phyloP scores from a whole-genome alignment of 2,888 invertebrate genomes.

The Dicyrtoma fusca region DNA sequence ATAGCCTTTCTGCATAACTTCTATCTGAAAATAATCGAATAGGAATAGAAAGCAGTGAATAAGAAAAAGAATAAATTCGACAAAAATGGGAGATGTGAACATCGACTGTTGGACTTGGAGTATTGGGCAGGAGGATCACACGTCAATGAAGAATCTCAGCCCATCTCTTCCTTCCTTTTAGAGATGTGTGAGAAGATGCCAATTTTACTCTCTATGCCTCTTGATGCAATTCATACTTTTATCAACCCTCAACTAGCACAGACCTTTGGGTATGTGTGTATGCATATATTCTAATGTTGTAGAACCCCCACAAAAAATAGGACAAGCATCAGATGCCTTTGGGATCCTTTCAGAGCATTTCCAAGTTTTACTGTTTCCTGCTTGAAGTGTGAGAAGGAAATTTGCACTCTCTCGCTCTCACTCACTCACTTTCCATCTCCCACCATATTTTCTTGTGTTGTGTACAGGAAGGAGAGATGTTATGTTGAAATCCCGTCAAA shows the following conservation, averaged over 20 bases:
- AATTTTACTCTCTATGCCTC: background rate
- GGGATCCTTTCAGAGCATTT: constrained; percentile 23
- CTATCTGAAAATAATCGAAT: background rate
- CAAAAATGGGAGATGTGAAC: background rate
- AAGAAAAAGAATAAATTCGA: background rate
- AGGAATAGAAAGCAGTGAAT: background rate
- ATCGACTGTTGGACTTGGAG: background rate
- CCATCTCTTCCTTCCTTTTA: background rate
- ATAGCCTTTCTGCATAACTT: background rate
- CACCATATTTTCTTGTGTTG: background rate
- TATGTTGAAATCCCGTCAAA: no score
- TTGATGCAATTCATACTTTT: constrained; percentile 9
- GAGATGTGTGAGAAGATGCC: background rate
- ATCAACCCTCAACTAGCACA: background rate
- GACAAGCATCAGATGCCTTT: constrained; percentile 20
- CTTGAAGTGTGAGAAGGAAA: background rate
- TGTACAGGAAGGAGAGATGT: background rate
- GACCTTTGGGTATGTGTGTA: background rate
- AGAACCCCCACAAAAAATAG: background rate
- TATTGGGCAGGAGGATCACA: background rate
- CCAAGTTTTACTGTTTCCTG: constrained; percentile 12
- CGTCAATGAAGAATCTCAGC: background rate
- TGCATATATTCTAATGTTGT: background rate
- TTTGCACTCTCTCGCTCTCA: background rate
- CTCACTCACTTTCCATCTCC: background rate